These are phyloP conservation scores for Luehdorfia chinensis DNA, from an alignment of 1,140 invertebrate species.

Conservation along the genomic window DNA sequence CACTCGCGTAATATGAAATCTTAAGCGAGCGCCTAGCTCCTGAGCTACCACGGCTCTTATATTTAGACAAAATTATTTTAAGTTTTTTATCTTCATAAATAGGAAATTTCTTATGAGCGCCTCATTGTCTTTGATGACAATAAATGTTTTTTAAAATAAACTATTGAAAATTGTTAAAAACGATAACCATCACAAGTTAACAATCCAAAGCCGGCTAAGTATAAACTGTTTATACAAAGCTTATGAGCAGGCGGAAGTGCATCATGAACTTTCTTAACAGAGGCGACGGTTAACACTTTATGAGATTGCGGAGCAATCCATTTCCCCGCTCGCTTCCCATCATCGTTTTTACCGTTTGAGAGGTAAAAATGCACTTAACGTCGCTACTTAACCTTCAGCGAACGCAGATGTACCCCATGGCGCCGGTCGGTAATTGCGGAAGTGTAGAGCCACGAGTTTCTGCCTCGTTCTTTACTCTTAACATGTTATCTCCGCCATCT, in stretches of 20 bases:
- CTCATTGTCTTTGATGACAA: too few relatives aligned
- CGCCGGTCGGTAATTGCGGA: conserved; percentile 54
- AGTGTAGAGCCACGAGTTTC: conserved; percentile 24
- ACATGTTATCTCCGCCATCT: conserved; percentile 51
- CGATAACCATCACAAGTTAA: too few relatives aligned
- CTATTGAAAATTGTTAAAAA: too few relatives aligned
- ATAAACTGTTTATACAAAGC: too few relatives aligned
- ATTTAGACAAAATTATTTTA: too few relatives aligned
- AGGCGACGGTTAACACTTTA: not conserved
- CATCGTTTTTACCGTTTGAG: conserved; percentile 34
- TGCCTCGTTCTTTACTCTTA: conserved; percentile 24
- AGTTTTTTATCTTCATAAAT: too few relatives aligned
- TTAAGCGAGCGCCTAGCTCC: too few relatives aligned
- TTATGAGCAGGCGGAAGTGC: not conserved
- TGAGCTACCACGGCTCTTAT: too few relatives aligned
- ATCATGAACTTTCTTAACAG: not conserved
- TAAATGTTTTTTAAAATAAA: too few relatives aligned
- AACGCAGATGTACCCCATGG: conserved; percentile 41
- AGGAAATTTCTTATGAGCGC: too few relatives aligned
- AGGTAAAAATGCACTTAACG: conserved; percentile 58
- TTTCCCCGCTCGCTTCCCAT: conserved; percentile 40
- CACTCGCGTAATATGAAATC: too few relatives aligned
- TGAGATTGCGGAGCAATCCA: conserved; percentile 25
- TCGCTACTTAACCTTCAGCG: conserved; percentile 56
- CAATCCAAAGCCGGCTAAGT: too few relatives aligned